Evolutionary conservation across 2,113 vertebrate species (phyloP).

Genomic region (Chamaea fasciata): DNA sequence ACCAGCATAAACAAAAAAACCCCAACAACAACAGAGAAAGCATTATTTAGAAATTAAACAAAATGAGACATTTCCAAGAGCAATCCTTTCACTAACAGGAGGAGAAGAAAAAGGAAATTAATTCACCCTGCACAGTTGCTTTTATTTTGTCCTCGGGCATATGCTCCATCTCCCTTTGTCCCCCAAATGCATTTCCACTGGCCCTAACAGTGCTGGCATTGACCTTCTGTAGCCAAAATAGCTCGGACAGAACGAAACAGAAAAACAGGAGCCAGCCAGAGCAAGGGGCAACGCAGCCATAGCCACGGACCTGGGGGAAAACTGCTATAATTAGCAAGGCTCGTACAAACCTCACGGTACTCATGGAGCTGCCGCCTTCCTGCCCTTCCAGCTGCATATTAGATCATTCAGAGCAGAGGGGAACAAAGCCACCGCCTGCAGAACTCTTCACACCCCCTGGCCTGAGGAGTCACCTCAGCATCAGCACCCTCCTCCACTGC

Average conservation of each 20-base stretch:
- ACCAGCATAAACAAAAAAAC: not conserved
- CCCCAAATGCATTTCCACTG: not conserved
- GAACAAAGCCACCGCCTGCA: not conserved
- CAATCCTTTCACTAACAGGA: not conserved
- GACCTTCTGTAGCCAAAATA: not conserved
- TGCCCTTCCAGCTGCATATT: fast-evolving
- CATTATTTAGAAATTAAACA: conserved; percentile 29
- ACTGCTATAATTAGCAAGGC: not conserved
- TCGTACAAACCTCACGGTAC: fast-evolving
- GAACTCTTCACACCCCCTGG: not conserved
- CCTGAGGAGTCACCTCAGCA: not conserved
- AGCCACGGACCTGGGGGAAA: not conserved
- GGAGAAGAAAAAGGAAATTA: not conserved
- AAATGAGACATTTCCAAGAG: conserved; percentile 3
- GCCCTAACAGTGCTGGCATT: not conserved
- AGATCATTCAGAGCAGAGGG: fast-evolving
- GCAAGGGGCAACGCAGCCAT: not conserved
- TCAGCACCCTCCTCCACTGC: not conserved
- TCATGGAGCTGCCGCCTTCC: not conserved
- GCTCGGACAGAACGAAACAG: not conserved
- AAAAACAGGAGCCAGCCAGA: not conserved
- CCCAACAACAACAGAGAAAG: conserved; percentile 4
- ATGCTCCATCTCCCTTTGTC: conserved; percentile 5
- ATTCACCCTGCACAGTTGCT: not conserved
- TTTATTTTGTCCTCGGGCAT: conserved; percentile 5